A percentile compares a stretch with the other conserved stretches of the same genome.
Conservation (phyloP, 2,113 vertebrate genomes). For the Thunnus thynnus region DNA sequence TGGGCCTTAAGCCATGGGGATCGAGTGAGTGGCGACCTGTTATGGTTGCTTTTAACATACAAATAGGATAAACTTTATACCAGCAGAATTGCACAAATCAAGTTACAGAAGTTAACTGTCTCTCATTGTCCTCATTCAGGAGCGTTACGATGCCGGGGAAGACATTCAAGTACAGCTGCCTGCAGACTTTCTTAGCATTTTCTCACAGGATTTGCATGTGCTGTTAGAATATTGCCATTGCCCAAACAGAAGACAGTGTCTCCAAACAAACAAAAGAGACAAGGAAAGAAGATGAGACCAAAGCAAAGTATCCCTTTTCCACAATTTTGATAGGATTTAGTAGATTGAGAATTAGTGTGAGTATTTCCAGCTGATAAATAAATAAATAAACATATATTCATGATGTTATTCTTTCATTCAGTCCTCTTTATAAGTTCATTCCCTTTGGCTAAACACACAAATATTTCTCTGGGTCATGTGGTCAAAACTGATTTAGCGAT, state of each 20-base stretch:
- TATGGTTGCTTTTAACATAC: neutral
- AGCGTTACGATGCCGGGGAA: neutral
- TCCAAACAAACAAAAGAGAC: neutral
- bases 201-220: no score
- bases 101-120: neutral
- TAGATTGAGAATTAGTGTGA: neutral
- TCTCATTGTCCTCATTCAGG: neutral
- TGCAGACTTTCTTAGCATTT: neutral
- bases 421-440: slow-evolving; percentile 36
- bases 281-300: neutral
- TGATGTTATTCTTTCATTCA: slow-evolving; percentile 26
- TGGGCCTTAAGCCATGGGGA: slow-evolving; percentile 23
- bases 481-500: slow-evolving; percentile 70
- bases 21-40: neutral
- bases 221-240: no score
- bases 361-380: slow-evolving; percentile 2
- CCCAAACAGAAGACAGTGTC: neutral
- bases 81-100: neutral
- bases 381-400: slow-evolving; percentile 10
- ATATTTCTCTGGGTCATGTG: slow-evolving; percentile 68
- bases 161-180: neutral
- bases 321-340: neutral
- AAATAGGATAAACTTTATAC: neutral
- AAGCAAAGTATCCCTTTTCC: neutral
- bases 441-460: slow-evolving; percentile 55